Conservation (phyloP, 1,140 invertebrate genomes). For the Charaxes varanes region DNA sequence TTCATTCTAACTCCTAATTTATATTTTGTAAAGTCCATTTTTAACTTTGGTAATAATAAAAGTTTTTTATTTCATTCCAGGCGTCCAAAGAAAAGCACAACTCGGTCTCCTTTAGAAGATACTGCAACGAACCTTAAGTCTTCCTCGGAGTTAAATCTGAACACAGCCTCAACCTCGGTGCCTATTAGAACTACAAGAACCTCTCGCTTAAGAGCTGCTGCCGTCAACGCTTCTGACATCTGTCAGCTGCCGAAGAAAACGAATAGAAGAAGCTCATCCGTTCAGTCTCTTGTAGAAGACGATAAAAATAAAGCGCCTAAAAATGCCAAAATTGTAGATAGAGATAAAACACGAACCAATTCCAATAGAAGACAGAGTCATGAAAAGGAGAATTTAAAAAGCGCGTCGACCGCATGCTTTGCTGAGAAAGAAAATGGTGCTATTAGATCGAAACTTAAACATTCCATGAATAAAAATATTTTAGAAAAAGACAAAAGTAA, state of each 20-base stretch:
- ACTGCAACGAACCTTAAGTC: slow-evolving; percentile 49
- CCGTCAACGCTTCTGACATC: slow-evolving; percentile 50
- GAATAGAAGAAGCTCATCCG: slow-evolving; percentile 64
- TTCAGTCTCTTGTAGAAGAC: slow-evolving; percentile 53
- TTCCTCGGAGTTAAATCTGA: slow-evolving; percentile 64
- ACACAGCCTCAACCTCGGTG: slow-evolving; percentile 64
- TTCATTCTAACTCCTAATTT: background rate
- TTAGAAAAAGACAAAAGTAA: slow-evolving; percentile 69
- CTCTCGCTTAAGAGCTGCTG: slow-evolving; percentile 81
- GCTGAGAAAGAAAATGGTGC: slow-evolving; percentile 63
- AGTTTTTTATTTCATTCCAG: slow-evolving; percentile 43
- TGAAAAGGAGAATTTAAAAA: slow-evolving; percentile 63
- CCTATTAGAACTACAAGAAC: slow-evolving; percentile 80
- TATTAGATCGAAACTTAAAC: slow-evolving; percentile 69
- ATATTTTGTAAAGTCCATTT: background rate
- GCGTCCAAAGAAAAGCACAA: slow-evolving; percentile 42
- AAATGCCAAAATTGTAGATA: slow-evolving; percentile 58
- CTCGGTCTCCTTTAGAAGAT: slow-evolving; percentile 44
- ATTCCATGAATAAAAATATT: slow-evolving; percentile 67
- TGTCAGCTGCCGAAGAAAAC: slow-evolving; percentile 47
- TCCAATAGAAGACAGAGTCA: slow-evolving; percentile 46
- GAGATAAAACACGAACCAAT: slow-evolving; percentile 48
- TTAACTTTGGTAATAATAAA: background rate
- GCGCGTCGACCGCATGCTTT: slow-evolving; percentile 33
- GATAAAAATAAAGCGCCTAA: slow-evolving; percentile 47